phyloP scores from a whole-genome alignment of 2,888 invertebrate genomes.

The Ornithoptera alexandrae region DNA sequence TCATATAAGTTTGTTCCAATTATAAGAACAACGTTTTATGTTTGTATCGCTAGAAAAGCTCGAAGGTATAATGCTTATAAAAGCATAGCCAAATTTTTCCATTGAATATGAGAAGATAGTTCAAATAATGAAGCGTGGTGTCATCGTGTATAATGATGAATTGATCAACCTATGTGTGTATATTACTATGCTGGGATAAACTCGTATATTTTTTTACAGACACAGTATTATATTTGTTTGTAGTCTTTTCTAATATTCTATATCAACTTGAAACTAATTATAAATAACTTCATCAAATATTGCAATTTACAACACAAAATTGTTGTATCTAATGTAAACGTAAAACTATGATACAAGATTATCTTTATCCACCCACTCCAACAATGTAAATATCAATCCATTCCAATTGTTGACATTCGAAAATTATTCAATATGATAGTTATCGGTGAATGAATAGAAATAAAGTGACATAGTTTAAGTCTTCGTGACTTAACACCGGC shows the following conservation, averaged over 20 bases:
- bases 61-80: not conserved
- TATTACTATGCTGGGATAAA: too few species aligned
- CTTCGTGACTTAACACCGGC: conserved; percentile 10
- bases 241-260: too few species aligned
- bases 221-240: too few species aligned
- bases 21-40: conserved; percentile 5
- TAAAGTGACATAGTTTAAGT: conserved; percentile 10
- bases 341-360: not conserved
- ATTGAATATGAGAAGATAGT: not conserved
- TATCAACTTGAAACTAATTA: too few species aligned
- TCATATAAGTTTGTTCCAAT: conserved; percentile 6
- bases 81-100: not conserved
- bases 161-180: not conserved
- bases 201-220: too few species aligned
- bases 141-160: not conserved
- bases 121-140: not conserved
- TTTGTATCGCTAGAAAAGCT: not conserved
- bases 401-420: conserved; percentile 3
- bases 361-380: conserved; percentile 1
- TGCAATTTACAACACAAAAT: not conserved
- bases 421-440: conserved; percentile 15
- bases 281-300: too few species aligned
- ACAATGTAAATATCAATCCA: not conserved
- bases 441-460: conserved; percentile 5
- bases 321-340: not conserved